phyloP scores from a whole-genome alignment of 2,113 vertebrate genomes.

The Otis tarda region DNA sequence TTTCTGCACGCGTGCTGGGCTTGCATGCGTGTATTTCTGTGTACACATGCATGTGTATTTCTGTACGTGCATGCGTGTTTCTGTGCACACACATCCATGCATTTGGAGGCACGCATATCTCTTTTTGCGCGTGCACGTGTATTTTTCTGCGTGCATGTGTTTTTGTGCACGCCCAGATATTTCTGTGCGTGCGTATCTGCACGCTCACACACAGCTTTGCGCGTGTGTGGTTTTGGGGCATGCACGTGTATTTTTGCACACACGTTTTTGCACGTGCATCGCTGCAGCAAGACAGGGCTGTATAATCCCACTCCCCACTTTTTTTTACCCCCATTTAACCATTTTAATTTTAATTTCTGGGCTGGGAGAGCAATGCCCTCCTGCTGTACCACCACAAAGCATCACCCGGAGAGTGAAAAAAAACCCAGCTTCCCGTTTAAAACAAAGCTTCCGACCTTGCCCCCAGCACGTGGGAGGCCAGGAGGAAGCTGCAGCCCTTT shows the following conservation, averaged over 20 bases:
- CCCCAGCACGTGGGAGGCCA: not conserved
- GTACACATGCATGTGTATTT: fast-evolving
- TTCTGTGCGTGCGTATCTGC: not conserved
- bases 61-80: not conserved
- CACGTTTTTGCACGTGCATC: not conserved
- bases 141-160: too few relatives aligned
- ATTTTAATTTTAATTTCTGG: not conserved
- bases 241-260: fast-evolving
- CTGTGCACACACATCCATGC: too few relatives aligned
- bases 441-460: not conserved
- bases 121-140: not conserved
- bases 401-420: not conserved
- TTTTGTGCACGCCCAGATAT: not conserved
- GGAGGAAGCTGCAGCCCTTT: not conserved
- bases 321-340: not conserved
- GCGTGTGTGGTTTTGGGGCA: fast-evolving
- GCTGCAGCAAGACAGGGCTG: fast-evolving
- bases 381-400: fast-evolving
- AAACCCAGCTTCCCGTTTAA: fast-evolving
- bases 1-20: not conserved
- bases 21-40: not conserved
- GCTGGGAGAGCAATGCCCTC: fast-evolving
- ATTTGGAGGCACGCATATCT: not conserved
- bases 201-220: not conserved
- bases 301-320: fast-evolving